Evolutionary conservation across 2,113 vertebrate species (phyloP), one percentile per base, ranked within the genome.

Genomic region (Sphyrna mokarran): DNA sequence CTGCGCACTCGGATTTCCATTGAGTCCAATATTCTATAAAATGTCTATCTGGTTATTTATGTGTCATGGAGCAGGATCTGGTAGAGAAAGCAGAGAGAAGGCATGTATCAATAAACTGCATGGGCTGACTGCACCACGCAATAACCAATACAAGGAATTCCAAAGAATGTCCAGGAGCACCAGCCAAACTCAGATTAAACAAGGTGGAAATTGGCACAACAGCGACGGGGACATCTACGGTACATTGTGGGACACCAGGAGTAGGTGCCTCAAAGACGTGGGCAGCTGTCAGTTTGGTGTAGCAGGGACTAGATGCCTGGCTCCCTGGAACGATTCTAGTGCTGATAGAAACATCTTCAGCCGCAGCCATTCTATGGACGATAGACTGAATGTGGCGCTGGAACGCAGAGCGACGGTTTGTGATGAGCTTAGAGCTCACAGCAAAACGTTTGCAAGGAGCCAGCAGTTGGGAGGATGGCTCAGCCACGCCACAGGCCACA

Each of bases 201-300:
- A 22, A 63, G n/a, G 37, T 5, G 20, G 9, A 14, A 86, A 23
- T 9, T 40, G 80, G 23, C 40, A 54, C 54, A 76, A 68, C 13
- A 5, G 83, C 40, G 23, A 33, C 2, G 37, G 86, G 26, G 87
- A 91, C 48, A 54, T 37, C 10, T 96, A 91, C 23, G 95, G 96
- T 29, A 96, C 89, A 33, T 16, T 70, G 72, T 78, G 86, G 96
- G 96, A 97, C 85, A 76, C 96, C 10, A 13, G 43, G 37, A 89
- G 72, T 66, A 13, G 23, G 26, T 85, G 37, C 43, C 86, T 43
- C 86, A 87, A n/a, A 8, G 66, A 48, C 68, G 43, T 3, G 22
- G n/a, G 37, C 18, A 37, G 10, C 54, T 18, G 54, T 14, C 54
- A 23, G 29, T 48, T 48, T 33, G n/a, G 90, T 10, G 63, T 68